Percentiles rank a stretch among this genome's conserved stretches.
These are phyloP conservation scores for Oppia nitens DNA, from an alignment of 1,140 invertebrate species.

Conservation along the genomic window DNA sequence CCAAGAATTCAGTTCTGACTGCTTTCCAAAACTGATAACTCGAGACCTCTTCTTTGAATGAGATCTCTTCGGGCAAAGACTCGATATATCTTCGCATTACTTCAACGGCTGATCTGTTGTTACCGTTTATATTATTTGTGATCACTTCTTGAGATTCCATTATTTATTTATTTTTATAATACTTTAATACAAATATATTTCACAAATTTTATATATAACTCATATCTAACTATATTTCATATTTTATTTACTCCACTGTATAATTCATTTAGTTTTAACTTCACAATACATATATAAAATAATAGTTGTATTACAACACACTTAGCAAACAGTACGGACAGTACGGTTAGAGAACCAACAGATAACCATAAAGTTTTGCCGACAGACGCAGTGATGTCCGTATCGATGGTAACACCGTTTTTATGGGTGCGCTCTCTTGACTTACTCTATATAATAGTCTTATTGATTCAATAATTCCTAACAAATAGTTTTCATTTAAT, in stretches of 20 bases:
- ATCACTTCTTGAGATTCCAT: not conserved
- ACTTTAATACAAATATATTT: not conserved
- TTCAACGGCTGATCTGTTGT: not conserved
- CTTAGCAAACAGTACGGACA: no score
- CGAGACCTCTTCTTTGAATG: constrained; percentile 19
- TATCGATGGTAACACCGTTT: not conserved
- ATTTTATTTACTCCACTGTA: not conserved
- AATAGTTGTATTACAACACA: not conserved
- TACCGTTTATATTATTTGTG: not conserved
- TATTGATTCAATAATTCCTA: not conserved
- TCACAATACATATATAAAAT: not conserved
- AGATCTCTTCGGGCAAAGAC: constrained; percentile 19
- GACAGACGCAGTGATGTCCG: not conserved
- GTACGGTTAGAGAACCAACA: no score
- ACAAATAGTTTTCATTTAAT: no score
- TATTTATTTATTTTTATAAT: not conserved
- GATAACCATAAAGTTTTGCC: not conserved
- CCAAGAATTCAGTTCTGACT: constrained; percentile 22
- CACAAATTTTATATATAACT: no score
- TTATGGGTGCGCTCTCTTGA: not conserved
- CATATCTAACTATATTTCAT: no score
- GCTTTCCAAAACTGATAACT: constrained; percentile 22
- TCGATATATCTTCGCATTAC: constrained; percentile 21
- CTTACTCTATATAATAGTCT: not conserved
- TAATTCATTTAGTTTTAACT: not conserved